These are phyloP conservation scores for Amaurobius ferox DNA, from an alignment of 2,888 invertebrate species.

Conservation along the genomic window DNA sequence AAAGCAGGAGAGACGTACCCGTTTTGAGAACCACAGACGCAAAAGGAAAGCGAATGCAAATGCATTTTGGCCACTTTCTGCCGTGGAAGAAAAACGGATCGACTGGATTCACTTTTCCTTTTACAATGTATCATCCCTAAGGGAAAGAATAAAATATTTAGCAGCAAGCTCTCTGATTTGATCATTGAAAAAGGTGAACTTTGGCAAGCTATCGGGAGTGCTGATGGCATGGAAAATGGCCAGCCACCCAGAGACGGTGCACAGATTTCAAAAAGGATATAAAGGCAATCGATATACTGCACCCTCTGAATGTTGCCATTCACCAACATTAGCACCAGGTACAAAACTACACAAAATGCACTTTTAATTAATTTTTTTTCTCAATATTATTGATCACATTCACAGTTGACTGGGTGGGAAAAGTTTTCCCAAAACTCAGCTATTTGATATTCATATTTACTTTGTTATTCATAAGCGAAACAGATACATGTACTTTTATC, in stretches of 20 bases:
- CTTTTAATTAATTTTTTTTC: conserved; percentile 31
- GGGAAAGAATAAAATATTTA: conserved; percentile 54
- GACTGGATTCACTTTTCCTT: too few relatives aligned
- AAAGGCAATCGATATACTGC: conserved; percentile 45
- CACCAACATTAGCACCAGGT: conserved; percentile 64
- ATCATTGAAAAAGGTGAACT: conserved; percentile 68
- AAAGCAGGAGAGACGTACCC: neutral
- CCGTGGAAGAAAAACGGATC: conserved; percentile 28
- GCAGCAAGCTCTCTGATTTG: conserved; percentile 72
- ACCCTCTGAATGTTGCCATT: conserved; percentile 46
- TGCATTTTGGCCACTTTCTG: conserved; percentile 10
- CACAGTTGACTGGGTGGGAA: conserved; percentile 67
- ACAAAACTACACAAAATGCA: conserved; percentile 65
- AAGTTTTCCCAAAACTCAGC: conserved; percentile 50
- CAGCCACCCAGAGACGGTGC: neutral
- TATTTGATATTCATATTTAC: conserved; percentile 59
- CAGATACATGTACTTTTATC: conserved; percentile 61
- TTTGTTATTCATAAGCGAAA: conserved; percentile 46
- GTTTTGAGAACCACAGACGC: conserved; percentile 22
- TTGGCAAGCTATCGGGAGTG: conserved; percentile 69
- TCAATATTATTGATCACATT: conserved; percentile 59
- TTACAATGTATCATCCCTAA: neutral
- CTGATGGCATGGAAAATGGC: conserved; percentile 32
- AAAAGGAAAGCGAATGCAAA: conserved; percentile 11
- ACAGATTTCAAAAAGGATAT: conserved; percentile 19